Conservation (phyloP, 2,113 vertebrate species). For the Garra rufa region DNA sequence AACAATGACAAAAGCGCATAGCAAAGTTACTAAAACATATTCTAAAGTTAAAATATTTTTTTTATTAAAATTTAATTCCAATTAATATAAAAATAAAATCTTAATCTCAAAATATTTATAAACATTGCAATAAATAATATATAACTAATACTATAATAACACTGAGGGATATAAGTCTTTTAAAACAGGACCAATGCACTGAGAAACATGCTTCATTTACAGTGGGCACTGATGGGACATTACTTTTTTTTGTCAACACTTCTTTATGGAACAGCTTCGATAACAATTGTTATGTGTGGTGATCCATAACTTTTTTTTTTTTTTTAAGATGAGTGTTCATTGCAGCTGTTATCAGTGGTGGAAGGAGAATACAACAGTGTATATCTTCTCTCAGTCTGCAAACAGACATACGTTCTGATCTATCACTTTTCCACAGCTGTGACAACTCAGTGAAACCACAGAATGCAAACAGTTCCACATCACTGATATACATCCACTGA, state of each 20-base stretch:
- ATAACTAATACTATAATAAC: background rate
- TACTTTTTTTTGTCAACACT: background rate
- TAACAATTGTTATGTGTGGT: background rate
- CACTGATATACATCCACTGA: background rate
- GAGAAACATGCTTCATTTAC: background rate
- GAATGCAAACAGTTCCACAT: background rate
- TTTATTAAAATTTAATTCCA: background rate
- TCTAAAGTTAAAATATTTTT: background rate
- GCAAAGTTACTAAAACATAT: background rate
- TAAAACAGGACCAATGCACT: background rate
- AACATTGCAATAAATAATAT: background rate
- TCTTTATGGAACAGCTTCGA: background rate
- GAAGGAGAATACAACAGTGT: background rate
- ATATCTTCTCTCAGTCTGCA: background rate
- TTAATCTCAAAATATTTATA: background rate
- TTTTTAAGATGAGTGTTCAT: background rate
- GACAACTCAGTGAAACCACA: background rate
- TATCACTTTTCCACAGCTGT: constrained; percentile 1
- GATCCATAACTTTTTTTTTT: background rate
- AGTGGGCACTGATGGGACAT: background rate
- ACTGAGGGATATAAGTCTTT: background rate
- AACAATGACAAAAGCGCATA: background rate
- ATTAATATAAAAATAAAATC: background rate
- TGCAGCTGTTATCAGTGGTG: background rate
- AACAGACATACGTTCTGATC: background rate